These are phyloP conservation scores for Melanophora roralis DNA, from an alignment of 2,888 invertebrate genomes.

Conservation along the genomic window DNA sequence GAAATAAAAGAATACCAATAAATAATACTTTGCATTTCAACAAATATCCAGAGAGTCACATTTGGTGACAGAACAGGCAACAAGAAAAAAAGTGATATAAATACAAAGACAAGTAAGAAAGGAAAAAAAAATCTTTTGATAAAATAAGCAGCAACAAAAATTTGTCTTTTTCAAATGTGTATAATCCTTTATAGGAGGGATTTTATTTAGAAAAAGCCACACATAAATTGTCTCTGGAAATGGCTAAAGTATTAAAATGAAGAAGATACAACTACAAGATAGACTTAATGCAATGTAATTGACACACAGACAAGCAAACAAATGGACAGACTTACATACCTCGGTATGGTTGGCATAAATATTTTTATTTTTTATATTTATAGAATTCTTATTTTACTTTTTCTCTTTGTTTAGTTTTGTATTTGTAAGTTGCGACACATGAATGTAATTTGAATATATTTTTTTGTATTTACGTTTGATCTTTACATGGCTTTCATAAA, in stretches of 20 bases:
- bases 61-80: conserved; percentile 15
- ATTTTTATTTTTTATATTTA: conserved; percentile 2
- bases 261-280: conserved; percentile 53
- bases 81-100: background rate
- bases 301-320: background rate
- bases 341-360: conserved; percentile 2
- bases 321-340: background rate
- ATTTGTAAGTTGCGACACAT: conserved; percentile 48
- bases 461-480: conserved; percentile 40
- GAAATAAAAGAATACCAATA: conserved; percentile 45
- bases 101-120: conserved; percentile 5
- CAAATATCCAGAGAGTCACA: conserved; percentile 25
- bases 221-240: conserved; percentile 52
- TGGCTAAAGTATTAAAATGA: conserved; percentile 50
- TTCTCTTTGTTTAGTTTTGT: background rate
- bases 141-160: conserved; percentile 41
- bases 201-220: conserved; percentile 50
- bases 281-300: conserved; percentile 21
- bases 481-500: conserved; percentile 61
- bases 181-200: conserved; percentile 50
- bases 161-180: conserved; percentile 56
- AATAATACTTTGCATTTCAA: conserved; percentile 51
- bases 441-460: conserved; percentile 61
- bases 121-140: background rate
- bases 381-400: conserved; percentile 18